These are phyloP conservation scores for Rhingia campestris DNA, from an alignment of 2,888 invertebrate genomes.

Conservation along the genomic window DNA sequence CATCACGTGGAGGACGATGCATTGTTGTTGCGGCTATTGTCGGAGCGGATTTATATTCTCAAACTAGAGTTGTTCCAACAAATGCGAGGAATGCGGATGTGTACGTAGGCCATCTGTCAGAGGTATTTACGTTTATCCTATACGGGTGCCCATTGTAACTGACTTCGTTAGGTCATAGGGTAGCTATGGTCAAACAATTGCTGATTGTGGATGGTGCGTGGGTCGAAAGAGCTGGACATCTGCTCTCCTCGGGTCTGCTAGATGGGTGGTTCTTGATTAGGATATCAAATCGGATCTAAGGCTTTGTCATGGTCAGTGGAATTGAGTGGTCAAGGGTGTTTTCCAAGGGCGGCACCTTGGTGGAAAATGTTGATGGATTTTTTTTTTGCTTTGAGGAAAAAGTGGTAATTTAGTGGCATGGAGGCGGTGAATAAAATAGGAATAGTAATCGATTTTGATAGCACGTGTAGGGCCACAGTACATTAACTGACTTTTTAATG, in stretches of 20 bases:
- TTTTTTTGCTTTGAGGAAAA: not conserved
- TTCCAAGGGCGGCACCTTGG: constrained; percentile 33
- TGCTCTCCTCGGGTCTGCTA: constrained; percentile 39
- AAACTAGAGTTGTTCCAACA: not conserved
- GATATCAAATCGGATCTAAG: constrained; percentile 49
- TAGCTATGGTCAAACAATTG: constrained; percentile 38
- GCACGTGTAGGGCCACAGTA: not conserved
- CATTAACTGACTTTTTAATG: no score
- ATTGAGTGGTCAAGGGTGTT: constrained; percentile 7
- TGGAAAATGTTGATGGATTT: constrained; percentile 30
- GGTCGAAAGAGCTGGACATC: constrained; percentile 52
- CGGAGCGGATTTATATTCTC: constrained; percentile 7
- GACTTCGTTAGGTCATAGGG: constrained; percentile 48
- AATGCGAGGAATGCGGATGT: constrained; percentile 13
- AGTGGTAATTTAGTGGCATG: constrained; percentile 10
- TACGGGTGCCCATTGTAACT: constrained; percentile 5
- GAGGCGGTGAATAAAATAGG: no score
- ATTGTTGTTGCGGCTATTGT: constrained; percentile 15
- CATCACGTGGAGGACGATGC: constrained; percentile 27
- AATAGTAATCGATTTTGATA: not conserved
- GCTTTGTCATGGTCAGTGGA: constrained; percentile 48
- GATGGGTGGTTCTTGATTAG: constrained; percentile 38
- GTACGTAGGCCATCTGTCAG: constrained; percentile 50
- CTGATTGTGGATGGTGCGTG: constrained; percentile 30
- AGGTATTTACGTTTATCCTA: constrained; percentile 6